phyloP scores from a whole-genome alignment of 1,140 invertebrate species.

The honey bee (Apis mellifera) region DNA sequence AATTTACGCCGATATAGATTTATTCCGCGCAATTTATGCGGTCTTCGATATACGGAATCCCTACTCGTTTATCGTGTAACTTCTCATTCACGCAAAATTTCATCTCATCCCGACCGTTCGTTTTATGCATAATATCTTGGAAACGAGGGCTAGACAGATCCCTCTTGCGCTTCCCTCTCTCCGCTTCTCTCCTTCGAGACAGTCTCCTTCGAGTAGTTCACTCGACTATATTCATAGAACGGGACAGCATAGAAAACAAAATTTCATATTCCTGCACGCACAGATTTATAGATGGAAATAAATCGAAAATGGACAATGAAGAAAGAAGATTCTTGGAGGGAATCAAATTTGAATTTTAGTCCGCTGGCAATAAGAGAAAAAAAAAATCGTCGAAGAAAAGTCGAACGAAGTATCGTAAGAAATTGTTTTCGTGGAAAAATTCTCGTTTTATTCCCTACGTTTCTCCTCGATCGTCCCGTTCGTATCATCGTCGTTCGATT shows the following conservation, averaged over 20 bases:
- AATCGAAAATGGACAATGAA: too few species aligned
- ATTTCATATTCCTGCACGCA: too few species aligned
- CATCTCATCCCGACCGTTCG: too few species aligned
- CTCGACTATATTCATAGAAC: neutral
- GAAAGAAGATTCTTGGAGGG: neutral
- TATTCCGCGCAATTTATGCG: neutral
- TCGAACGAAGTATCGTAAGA: neutral
- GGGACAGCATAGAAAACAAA: too few species aligned
- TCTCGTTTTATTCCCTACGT: neutral
- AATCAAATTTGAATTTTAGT: too few species aligned
- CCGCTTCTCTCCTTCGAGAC: too few species aligned
- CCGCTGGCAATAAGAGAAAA: too few species aligned
- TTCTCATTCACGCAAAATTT: conserved; percentile 9
- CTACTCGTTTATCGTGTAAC: neutral
- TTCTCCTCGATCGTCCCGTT: neutral
- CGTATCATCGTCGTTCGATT: neutral
- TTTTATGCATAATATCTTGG: neutral
- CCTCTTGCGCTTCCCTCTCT: neutral
- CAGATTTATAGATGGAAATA: too few species aligned
- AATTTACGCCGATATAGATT: neutral
- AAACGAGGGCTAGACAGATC: neutral
- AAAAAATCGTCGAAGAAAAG: too few species aligned
- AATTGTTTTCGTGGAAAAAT: neutral
- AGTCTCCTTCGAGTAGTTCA: too few species aligned
- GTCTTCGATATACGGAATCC: neutral